These are phyloP conservation scores for Phrynosoma platyrhinos DNA, from an alignment of 2,113 vertebrate species.

Conservation along the genomic window DNA sequence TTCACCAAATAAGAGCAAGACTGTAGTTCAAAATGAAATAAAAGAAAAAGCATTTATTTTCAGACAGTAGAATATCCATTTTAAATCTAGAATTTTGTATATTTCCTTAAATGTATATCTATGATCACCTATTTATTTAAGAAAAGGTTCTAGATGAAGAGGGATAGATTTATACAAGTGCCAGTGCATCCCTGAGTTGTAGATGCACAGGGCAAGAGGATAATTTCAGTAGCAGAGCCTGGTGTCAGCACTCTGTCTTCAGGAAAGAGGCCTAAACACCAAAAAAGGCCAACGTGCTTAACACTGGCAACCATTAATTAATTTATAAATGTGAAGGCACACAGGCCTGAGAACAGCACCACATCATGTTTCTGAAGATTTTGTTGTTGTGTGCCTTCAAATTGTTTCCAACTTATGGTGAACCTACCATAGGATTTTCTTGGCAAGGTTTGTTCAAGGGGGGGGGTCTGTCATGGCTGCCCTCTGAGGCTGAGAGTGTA, in stretches of 20 bases:
- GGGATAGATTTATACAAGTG: slow-evolving; percentile 16
- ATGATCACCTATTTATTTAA: slow-evolving; percentile 23
- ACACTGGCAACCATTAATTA: background rate
- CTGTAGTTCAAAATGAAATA: slow-evolving; percentile 30
- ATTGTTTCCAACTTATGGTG: too few relatives aligned
- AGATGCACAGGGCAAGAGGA: slow-evolving; percentile 21
- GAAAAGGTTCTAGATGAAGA: slow-evolving; percentile 21
- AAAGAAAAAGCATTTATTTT: slow-evolving; percentile 2
- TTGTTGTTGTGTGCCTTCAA: too few relatives aligned
- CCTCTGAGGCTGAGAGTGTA: too few relatives aligned
- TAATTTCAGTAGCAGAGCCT: background rate
- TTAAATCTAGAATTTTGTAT: slow-evolving; percentile 18
- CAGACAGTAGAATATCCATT: slow-evolving; percentile 21
- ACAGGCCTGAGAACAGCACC: background rate
- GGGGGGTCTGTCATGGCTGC: too few relatives aligned
- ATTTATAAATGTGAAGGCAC: background rate
- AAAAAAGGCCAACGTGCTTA: background rate
- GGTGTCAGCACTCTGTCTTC: background rate
- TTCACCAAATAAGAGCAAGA: slow-evolving; percentile 41
- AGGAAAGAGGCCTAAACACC: too few relatives aligned
- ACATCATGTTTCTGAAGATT: background rate
- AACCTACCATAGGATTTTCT: too few relatives aligned
- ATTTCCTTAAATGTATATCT: slow-evolving; percentile 23
- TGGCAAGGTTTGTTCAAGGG: too few relatives aligned
- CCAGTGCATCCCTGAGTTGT: background rate